phyloP scores from a whole-genome alignment of 1,140 invertebrate genomes.

The Heliconius himera region DNA sequence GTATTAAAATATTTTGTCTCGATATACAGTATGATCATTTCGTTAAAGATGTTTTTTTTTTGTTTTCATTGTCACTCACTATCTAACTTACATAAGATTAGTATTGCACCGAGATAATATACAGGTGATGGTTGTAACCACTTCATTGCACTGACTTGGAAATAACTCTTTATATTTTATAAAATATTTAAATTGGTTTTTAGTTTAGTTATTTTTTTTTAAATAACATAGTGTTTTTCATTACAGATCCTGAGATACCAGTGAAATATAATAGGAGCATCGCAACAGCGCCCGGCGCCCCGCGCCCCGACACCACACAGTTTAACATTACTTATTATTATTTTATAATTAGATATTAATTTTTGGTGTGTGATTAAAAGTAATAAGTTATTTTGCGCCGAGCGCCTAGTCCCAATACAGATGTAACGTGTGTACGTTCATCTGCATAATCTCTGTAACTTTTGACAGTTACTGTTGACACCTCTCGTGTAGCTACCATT shows the following conservation, averaged over 20 bases:
- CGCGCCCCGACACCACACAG: constrained; percentile 54
- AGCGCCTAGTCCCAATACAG: constrained; percentile 78
- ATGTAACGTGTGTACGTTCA: constrained; percentile 67
- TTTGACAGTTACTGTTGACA: constrained; percentile 55
- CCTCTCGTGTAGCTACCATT: constrained; percentile 73
- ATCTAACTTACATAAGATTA: neutral
- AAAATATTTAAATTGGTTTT: neutral
- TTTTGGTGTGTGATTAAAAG: constrained; percentile 77
- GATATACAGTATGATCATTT: neutral
- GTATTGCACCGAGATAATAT: neutral
- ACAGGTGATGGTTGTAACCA: neutral
- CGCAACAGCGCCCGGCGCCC: constrained; percentile 61
- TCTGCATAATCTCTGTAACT: constrained; percentile 72
- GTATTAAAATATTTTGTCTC: too few species aligned
- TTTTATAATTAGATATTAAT: constrained; percentile 72
- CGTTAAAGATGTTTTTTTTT: neutral
- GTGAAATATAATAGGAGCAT: constrained; percentile 50
- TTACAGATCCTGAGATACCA: constrained; percentile 72
- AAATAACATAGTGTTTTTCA: constrained; percentile 29
- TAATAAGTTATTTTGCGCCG: constrained; percentile 76
- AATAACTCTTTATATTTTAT: too few species aligned
- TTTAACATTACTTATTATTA: constrained; percentile 69
- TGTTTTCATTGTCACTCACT: neutral
- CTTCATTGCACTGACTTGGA: neutral
- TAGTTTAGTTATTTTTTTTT: neutral